Evolutionary conservation across 2,888 invertebrate species (phyloP).

Genomic region (Pyrgus malvae): DNA sequence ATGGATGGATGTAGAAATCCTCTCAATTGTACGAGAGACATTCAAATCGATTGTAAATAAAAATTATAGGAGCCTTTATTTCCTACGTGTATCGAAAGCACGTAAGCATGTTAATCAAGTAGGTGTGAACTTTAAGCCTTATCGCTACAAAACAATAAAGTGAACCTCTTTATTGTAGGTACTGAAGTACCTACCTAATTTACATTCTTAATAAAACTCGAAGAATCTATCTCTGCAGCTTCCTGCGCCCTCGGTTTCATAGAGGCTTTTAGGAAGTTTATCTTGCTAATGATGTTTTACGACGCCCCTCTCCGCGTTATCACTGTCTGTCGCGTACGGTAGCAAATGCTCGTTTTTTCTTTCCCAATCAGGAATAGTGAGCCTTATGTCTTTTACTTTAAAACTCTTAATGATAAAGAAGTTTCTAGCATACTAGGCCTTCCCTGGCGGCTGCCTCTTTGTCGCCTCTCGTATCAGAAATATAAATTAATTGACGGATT

Average conservation of each 20-base stretch:
- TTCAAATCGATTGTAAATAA: too few species aligned
- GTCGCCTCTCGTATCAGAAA: slow-evolving; percentile 68
- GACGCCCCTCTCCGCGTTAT: slow-evolving; percentile 66
- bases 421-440: slow-evolving; percentile 44
- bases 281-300: slow-evolving; percentile 80
- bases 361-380: slow-evolving; percentile 37
- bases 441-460: slow-evolving; percentile 57
- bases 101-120: slow-evolving; percentile 49
- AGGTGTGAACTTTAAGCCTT: slow-evolving; percentile 32
- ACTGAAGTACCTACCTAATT: background rate
- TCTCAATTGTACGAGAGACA: too few species aligned
- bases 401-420: background rate
- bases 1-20: too few species aligned
- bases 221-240: slow-evolving; percentile 47
- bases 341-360: slow-evolving; percentile 54
- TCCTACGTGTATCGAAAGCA: too few species aligned
- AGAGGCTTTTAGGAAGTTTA: slow-evolving; percentile 69
- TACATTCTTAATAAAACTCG: background rate
- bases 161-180: too few species aligned
- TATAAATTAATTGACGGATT: slow-evolving; percentile 75
- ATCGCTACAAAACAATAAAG: background rate
- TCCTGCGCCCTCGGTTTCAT: slow-evolving; percentile 58
- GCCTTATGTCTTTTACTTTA: slow-evolving; percentile 36
- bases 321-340: slow-evolving; percentile 68
- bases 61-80: too few species aligned